Conservation (phyloP, 2,888 invertebrate species). For the Sphinx pinastri region DNA sequence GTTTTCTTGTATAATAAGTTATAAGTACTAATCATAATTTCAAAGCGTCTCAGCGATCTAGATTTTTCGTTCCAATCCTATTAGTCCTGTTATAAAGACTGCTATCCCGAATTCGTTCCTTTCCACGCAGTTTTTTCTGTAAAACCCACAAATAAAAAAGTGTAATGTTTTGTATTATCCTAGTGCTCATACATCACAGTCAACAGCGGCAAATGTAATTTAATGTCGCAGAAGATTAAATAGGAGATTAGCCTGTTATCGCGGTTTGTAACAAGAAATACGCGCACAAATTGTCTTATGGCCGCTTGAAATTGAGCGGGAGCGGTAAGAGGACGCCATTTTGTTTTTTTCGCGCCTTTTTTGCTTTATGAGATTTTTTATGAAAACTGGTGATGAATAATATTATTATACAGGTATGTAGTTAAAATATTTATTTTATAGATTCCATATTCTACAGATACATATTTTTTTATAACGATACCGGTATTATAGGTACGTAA, state of each 20-base stretch:
- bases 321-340: background rate
- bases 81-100: too few species aligned
- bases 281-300: constrained; percentile 9
- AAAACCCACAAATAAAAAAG: background rate
- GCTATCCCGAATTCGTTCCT: too few species aligned
- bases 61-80: too few species aligned
- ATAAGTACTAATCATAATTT: too few species aligned
- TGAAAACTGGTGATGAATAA: background rate
- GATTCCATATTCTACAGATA: too few species aligned
- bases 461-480: too few species aligned
- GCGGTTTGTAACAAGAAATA: constrained; percentile 13
- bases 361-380: background rate
- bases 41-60: too few species aligned
- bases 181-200: background rate
- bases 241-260: constrained; percentile 15
- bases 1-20: too few species aligned
- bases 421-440: too few species aligned
- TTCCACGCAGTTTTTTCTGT: background rate
- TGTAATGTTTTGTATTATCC: background rate
- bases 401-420: too few species aligned
- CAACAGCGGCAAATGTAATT: constrained; percentile 12
- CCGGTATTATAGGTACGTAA: too few species aligned
- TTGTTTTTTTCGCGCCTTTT: background rate
- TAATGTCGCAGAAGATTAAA: constrained; percentile 18
- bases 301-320: constrained; percentile 13